Conservation (phyloP, 2,797 vertebrate genomes). For the Sarcoramphus papa region DNA sequence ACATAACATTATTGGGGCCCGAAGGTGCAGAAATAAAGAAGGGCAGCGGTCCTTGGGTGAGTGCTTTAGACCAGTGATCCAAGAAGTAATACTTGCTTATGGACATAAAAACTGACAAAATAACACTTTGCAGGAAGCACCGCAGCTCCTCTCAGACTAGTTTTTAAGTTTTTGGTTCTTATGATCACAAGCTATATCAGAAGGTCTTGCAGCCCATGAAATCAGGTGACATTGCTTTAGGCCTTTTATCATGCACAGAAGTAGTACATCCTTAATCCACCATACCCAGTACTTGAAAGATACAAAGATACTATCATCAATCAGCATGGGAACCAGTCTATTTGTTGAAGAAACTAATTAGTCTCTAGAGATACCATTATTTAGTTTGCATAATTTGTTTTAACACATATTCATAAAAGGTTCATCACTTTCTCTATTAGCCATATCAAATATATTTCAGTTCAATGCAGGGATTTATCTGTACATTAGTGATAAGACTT, state of each 20-base stretch:
- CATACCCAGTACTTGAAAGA: neutral
- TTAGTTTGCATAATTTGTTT: neutral
- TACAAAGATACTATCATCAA: neutral
- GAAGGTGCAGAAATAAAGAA: neutral
- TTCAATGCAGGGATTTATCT: neutral
- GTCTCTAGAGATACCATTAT: neutral
- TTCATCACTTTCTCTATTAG: neutral
- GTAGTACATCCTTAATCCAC: neutral
- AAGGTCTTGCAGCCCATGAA: neutral
- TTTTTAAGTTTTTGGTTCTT: neutral
- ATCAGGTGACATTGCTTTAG: neutral
- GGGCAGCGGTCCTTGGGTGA: neutral
- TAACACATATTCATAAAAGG: neutral
- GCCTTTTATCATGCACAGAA: neutral
- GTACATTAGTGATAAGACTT: neutral
- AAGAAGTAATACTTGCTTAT: neutral
- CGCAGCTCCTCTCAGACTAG: neutral
- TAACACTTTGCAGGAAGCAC: neutral
- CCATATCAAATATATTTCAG: neutral
- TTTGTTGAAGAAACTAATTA: neutral
- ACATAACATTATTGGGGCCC: neutral
- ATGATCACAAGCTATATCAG: neutral
- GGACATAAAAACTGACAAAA: neutral
- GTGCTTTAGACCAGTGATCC: neutral
- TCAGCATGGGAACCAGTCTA: neutral